Evolutionary conservation across 2,797 vertebrate species (phyloP), one percentile per base, ranked within the genome.

Genomic region (Sebastes oblongus): DNA sequence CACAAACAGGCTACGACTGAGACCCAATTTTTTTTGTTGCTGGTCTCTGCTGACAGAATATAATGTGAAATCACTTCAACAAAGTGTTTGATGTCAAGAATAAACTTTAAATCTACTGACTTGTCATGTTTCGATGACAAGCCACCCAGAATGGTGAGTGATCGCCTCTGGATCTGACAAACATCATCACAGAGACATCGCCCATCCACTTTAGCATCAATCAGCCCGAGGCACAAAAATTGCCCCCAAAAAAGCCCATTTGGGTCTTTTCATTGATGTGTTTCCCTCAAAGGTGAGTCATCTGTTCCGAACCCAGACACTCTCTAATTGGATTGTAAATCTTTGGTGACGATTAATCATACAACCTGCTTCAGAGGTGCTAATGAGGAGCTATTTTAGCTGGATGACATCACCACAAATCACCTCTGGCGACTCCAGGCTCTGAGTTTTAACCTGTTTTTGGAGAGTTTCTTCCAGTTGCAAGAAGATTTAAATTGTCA

Each of bases 301-400:
- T 93, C 91, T 84, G 80, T 89, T 90, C 88, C 87, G 89, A 82
- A 78, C 78, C 70, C 80, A 92, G 92, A 93, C 92, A 91, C 87
- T 77, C 85, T 92, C 90, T 94, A 94, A 95, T 92, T 93, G 91
- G 90, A 93, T 91, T 92, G 89, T 92, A 93, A 94, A 92, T 94
- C 90, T 91, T 92, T 89, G 84, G 74, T 89, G 90, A 91, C 70
- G 75, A 93, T 93, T 91, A 94, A 93, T 94, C 91, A 92, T 92
- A 84, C 39, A 78, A 89, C 90, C 88, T 75, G 88, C 86, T 91
- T 90, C 89, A 85, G 91, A 93, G 91, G 91, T 90, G 91, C 91
- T 94, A 94, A 94, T 94, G 93, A 94, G 92, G 83, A 93, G 81
- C 92, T 94, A 93, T 93, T 95, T 94, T 93, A 91, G 88, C 81